These are phyloP conservation scores for Hydrozoanthus gracilis DNA, from an alignment of 92 coral and sea anemone genomes.

Conservation along the genomic window DNA sequence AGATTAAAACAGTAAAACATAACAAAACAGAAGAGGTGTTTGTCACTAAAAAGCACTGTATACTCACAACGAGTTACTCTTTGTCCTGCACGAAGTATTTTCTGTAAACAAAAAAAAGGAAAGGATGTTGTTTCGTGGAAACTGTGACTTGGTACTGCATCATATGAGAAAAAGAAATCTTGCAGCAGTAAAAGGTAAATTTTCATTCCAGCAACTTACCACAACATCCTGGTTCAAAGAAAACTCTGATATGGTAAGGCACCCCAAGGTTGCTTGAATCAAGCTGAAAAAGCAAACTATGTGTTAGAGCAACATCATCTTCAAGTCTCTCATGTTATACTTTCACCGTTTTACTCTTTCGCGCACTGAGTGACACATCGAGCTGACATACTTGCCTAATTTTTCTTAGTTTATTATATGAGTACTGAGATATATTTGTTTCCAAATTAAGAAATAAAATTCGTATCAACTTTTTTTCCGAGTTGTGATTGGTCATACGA, in stretches of 20 bases:
- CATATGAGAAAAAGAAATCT: background rate
- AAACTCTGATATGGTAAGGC: constrained; percentile 82
- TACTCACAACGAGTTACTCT: constrained; percentile 95
- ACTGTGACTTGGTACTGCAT: background rate
- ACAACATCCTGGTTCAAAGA: constrained; percentile 90
- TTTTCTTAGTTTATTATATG: too few species aligned
- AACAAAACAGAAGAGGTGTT: too few species aligned
- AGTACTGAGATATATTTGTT: too few species aligned
- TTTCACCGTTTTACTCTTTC: too few species aligned
- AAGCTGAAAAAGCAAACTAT: constrained; percentile 60
- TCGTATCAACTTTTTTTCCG: too few species aligned
- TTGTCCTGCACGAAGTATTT: constrained; percentile 98
- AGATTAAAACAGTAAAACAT: background rate
- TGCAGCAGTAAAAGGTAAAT: background rate
- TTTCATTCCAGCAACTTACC: constrained; percentile 59
- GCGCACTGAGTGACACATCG: too few species aligned
- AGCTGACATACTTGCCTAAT: too few species aligned
- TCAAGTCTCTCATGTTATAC: too few species aligned
- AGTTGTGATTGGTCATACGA: too few species aligned
- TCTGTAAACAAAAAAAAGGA: constrained; percentile 55
- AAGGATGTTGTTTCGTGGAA: background rate
- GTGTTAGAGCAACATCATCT: too few species aligned
- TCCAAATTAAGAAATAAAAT: too few species aligned
- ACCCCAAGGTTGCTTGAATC: constrained; percentile 92
- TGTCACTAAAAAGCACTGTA: background rate